phyloP scores from a whole-genome alignment of 2,888 invertebrate species.

The Calephelis perditalis region DNA sequence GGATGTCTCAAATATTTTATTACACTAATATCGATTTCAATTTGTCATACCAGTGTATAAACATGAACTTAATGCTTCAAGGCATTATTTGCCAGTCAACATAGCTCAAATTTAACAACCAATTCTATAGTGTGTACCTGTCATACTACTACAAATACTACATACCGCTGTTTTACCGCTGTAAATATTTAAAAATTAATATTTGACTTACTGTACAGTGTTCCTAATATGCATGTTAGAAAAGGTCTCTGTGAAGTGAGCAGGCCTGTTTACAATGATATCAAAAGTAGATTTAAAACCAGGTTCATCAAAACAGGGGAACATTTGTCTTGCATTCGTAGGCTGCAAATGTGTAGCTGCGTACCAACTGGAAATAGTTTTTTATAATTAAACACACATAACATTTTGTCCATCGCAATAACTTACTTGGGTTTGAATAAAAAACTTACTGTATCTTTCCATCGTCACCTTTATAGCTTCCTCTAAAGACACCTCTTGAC shows the following conservation, averaged over 20 bases:
- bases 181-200: neutral
- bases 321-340: conserved; percentile 86
- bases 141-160: too few relatives aligned
- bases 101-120: too few relatives aligned
- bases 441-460: conserved; percentile 51
- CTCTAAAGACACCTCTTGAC: conserved; percentile 64
- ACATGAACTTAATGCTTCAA: too few relatives aligned
- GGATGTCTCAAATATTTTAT: too few relatives aligned
- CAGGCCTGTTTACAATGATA: conserved; percentile 57
- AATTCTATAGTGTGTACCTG: too few relatives aligned
- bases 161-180: too few relatives aligned
- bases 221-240: conserved; percentile 55
- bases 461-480: conserved; percentile 47
- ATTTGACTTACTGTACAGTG: conserved; percentile 39
- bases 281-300: conserved; percentile 80
- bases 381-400: conserved; percentile 4
- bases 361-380: conserved; percentile 79
- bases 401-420: neutral
- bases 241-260: conserved; percentile 46
- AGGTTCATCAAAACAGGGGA: conserved; percentile 92
- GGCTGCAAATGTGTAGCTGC: conserved; percentile 88
- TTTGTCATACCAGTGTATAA: too few relatives aligned
- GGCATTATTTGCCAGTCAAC: too few relatives aligned
- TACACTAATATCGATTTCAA: too few relatives aligned
- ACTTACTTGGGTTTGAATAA: neutral